Base-by-base conservation (phyloP, 2,888 invertebrate species). In the Theretra japonica region DNA sequence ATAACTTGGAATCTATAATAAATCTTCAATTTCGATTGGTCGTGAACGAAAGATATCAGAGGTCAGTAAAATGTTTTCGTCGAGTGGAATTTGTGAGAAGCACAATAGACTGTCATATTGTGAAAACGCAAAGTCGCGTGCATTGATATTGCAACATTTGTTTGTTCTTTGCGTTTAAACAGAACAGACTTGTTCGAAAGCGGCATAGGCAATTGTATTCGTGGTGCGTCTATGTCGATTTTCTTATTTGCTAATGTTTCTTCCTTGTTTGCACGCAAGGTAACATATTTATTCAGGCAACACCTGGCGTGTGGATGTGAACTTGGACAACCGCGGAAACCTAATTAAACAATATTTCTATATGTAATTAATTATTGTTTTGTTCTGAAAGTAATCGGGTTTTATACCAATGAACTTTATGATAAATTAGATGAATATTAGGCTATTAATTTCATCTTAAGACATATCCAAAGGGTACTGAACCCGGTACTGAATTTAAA, bases 71-170 rank as follows among this genome's bases (percentile, higher is more conserved):
- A 19, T 7, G 59, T 69, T 60, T 60, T 30, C 6, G 28, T 23
- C 19, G 59, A 25, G 3, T 15, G n/a, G 60, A 25, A 70, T 60
- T 82, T 81, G 75, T 79, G 80, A 80, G 83, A 79, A 78, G 21
- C 62, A 68, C 41, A 28, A 75, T 76, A 74, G 28, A 28, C 11
- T 59, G 25, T 59, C 59, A 73, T 75, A 73, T 79, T 82, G 80
- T 80, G 80, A 83, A 83, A 83, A 85, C 78, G 77, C 75, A 25
- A 79, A 76, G 77, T 83, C 84, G 82, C 82, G 82, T 83, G 84
- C 82, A 81, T 79, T 74, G 73, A 74, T 71, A 78, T 82, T 79
- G 70, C 79, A 76, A 77, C 75, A 78, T 75, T 75, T 73, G 72
- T 79, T 75, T 75, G 73, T 73, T 76, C 74, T 57, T 73, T 28